phyloP scores from a whole-genome alignment of 2,113 vertebrate species.

The Circaetus gallicus region DNA sequence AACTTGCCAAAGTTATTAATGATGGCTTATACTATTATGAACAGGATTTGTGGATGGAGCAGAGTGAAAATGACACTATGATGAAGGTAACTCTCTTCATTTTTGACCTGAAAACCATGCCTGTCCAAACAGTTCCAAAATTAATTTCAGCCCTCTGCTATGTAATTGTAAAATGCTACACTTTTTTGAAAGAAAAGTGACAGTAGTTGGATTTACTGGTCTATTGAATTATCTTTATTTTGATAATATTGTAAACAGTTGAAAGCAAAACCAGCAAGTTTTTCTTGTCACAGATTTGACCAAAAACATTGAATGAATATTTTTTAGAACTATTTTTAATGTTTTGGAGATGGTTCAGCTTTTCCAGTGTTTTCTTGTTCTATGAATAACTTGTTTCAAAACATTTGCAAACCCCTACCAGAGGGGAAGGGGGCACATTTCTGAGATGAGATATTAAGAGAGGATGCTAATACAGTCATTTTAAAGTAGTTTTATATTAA shows the following conservation, averaged over 20 bases:
- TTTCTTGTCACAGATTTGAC: neutral
- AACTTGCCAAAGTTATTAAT: conserved; percentile 76
- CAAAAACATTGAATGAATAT: neutral
- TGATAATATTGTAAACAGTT: neutral
- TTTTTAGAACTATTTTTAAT: neutral
- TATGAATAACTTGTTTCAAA: neutral
- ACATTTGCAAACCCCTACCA: neutral
- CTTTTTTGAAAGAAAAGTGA: neutral
- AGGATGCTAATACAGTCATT: neutral
- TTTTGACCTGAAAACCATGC: neutral
- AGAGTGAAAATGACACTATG: conserved; percentile 47
- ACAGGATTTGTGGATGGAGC: conserved; percentile 74
- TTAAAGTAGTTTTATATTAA: neutral
- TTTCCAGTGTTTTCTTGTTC: neutral
- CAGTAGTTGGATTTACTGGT: neutral
- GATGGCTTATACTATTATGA: conserved; percentile 79
- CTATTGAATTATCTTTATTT: neutral
- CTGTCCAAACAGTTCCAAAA: neutral
- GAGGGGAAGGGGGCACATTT: neutral
- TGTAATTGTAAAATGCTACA: neutral
- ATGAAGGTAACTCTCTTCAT: conserved; percentile 69
- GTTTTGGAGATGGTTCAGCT: neutral
- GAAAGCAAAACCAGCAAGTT: neutral
- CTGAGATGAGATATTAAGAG: neutral
- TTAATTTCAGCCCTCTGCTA: neutral